Evolutionary conservation across 2,113 vertebrate genomes (phyloP), one percentile per base, ranked within the genome.

Genomic region (Nibea coibor): DNA sequence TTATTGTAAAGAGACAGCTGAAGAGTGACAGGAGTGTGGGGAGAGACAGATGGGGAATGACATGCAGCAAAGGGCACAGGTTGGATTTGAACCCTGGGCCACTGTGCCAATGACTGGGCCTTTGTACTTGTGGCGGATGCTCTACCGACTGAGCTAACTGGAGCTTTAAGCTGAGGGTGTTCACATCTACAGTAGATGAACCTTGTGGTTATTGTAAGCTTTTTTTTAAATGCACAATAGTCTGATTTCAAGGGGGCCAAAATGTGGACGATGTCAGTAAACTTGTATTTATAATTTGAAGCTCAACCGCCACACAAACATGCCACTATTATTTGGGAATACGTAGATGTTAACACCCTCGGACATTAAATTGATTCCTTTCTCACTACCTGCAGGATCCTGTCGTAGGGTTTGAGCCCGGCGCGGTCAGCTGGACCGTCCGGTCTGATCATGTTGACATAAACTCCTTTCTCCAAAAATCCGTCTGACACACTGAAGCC

Each of bases 401-500:
- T 93, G 93, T 99, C 98, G 10, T 97, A 98, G n/a, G 98, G 96
- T 87, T 89, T 95, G 75, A 99, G 97, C 56, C 97, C 97, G 1
- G 96, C 95, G 1, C 96, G 95, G 78, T 98, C 97, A n/a, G 97
- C 98, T 2, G 98, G 98, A 3, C 98, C 97, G 26, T 97, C 97
- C 0, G 96, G 95, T 57, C 97, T 94, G 91, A 99, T 96, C 89
- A 97, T 96, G 95, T 99, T 99, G 74, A 99, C 97, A 57, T 97
- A 99, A 85, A 99, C 97, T 1, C 98, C 98, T 89, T 97, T 98
- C 89, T 99, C 97, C 91, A 98, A 80, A 80, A 98, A 97, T 47
- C 97, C 97, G 0, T 99, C 98, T 0, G 98, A 99, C 72, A 99
- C 95, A 6, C 98, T 99, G 93, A 99, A 99, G 28, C 98, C 98